Evolutionary conservation across 1,140 invertebrate species (phyloP), one percentile per base, ranked within the genome.

Genomic region (Cydia amplana): DNA sequence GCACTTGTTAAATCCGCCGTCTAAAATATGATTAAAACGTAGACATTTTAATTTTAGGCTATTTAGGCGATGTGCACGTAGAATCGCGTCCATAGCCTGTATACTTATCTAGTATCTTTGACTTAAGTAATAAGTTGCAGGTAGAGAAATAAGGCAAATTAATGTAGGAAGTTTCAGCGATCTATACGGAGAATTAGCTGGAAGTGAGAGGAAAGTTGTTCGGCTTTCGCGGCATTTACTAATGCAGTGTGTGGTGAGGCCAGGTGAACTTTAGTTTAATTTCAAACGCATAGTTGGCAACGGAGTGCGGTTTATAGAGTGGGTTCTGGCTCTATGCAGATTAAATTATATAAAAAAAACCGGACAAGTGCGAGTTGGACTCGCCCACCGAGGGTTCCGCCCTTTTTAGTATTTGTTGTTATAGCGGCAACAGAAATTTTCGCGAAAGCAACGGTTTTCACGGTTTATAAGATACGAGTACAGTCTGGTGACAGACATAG

Each of bases 121-220:
- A 60, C 51, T 18, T 55, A 18, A 60, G 55, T 60, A 60, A 60
- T 60, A 60, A 60, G 55, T 60, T 60, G 20, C 51, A 55, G 16
- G 43, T 7, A 60, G 20, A 60, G 55, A 9, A 60, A 23, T 60
- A 60, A 60, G 9, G 55, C 55, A 60, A 60, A 23, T 60, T 60
- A 60, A 60, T 60, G 55, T 60, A 60, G 20, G 55, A 60, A 60
- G 55, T 60, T 60, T 23, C 20, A 60, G 51, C 20, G 9, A 60
- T 23, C 18, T 23, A 60, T 60, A n/a, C 20, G 1, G 20, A 23
- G 18, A 60, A 51, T 51, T 60, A 23, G 55, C 55, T 60, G 20
- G 1, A 23, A 60, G 55, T 60, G 55, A 60, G 55, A 20, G 23
- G 20, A 23, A 60, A 60, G 55, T 60, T 23, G 14, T 4, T 46